Evolutionary conservation across 2,113 vertebrate species (phyloP).

Genomic region (Emydocephalus ijimae): DNA sequence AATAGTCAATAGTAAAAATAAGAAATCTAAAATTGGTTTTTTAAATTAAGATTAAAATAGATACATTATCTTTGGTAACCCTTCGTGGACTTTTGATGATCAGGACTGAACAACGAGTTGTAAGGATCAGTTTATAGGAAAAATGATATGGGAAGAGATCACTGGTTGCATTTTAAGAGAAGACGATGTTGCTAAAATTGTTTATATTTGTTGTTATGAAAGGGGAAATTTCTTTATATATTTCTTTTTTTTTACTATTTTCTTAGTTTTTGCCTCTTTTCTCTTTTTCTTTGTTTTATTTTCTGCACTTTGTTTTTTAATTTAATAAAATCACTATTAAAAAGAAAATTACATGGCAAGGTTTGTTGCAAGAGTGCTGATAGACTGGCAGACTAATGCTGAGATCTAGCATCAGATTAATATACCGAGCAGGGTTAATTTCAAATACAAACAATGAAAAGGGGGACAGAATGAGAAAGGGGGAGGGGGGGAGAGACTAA

Average conservation of each 20-base stretch:
- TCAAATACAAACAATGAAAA: conserved; percentile 7
- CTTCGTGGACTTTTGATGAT: neutral
- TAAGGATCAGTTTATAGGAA: neutral
- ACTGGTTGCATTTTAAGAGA: neutral
- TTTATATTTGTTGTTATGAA: neutral
- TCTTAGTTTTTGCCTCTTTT: neutral
- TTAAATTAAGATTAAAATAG: neutral
- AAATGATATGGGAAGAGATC: neutral
- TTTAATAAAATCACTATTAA: neutral
- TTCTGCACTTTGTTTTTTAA: neutral
- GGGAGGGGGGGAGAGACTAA: conserved; percentile 12
- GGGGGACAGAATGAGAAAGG: neutral
- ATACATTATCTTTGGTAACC: neutral
- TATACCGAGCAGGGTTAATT: conserved; percentile 56
- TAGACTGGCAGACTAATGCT: conserved; percentile 63
- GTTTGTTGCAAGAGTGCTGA: conserved; percentile 62
- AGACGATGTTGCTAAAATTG: neutral
- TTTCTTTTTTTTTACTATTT: neutral
- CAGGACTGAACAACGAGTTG: neutral
- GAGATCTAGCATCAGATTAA: conserved; percentile 47
- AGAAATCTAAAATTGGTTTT: neutral
- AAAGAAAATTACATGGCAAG: conserved; percentile 63
- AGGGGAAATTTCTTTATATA: neutral
- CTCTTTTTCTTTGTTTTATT: neutral
- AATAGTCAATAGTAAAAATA: neutral